These are phyloP conservation scores for Hyalella azteca DNA, from an alignment of 2,888 invertebrate species.

Conservation along the genomic window DNA sequence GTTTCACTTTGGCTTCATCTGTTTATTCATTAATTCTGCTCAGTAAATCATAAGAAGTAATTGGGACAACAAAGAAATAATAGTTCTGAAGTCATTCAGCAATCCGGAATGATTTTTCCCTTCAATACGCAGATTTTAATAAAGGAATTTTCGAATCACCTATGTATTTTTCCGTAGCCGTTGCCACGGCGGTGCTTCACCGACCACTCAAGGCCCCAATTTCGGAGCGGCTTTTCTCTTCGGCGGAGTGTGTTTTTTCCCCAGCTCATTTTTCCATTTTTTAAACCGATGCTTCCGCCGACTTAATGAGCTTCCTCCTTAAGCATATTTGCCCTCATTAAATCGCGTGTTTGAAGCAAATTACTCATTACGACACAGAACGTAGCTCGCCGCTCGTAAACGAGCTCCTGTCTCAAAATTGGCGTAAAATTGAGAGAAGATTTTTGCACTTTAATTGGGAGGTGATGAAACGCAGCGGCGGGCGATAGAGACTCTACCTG, in stretches of 20 bases:
- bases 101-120: no score
- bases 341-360: constrained; percentile 32
- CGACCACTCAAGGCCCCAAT: no score
- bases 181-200: background rate
- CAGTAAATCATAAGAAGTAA: no score
- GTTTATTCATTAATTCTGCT: no score
- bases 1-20: no score
- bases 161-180: background rate
- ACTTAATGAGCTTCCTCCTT: constrained; percentile 32
- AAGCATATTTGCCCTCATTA: constrained; percentile 34
- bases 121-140: no score
- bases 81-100: no score
- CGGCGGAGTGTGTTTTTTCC: background rate
- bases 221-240: background rate
- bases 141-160: no score
- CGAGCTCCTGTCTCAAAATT: background rate
- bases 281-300: constrained; percentile 21
- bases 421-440: background rate
- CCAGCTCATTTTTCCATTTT: background rate
- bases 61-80: no score
- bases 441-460: background rate
- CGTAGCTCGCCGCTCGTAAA: constrained; percentile 4
- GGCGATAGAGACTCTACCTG: no score
- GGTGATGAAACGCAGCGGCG: no score
- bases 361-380: constrained; percentile 29